phyloP scores from a whole-genome alignment of 2,113 vertebrate species.

The Ifrita kowaldi region DNA sequence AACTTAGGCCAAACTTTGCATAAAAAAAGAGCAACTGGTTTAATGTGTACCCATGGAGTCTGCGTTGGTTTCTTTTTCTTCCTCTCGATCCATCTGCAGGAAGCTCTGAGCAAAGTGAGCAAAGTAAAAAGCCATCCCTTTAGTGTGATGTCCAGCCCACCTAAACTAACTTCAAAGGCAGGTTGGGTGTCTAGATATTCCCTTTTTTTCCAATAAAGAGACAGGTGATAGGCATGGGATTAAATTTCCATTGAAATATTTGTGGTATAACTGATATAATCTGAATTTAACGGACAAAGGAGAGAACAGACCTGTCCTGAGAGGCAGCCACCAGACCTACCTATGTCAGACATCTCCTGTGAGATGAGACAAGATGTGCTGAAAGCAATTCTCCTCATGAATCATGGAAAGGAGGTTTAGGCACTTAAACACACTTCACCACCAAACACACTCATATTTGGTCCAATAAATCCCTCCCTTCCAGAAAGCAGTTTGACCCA shows the following conservation, averaged over 20 bases:
- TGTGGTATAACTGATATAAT: neutral
- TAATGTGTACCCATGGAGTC: neutral
- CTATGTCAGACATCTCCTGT: neutral
- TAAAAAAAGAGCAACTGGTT: neutral
- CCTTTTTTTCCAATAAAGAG: neutral
- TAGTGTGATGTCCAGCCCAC: neutral
- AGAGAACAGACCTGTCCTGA: neutral
- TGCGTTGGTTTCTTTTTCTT: neutral
- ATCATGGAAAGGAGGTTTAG: neutral
- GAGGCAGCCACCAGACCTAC: neutral
- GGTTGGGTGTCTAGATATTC: accelerated
- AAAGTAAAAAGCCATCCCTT: neutral
- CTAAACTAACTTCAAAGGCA: neutral
- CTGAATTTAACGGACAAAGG: neutral
- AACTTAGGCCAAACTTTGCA: neutral
- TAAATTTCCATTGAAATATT: neutral
- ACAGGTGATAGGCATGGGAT: neutral
- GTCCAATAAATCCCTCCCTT: neutral
- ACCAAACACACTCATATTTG: neutral
- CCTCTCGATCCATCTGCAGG: neutral
- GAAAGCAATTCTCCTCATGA: neutral
- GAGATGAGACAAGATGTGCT: neutral
- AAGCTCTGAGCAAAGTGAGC: neutral
- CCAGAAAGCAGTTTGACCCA: neutral
- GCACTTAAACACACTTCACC: neutral